Evolutionary conservation across 2,888 invertebrate genomes (phyloP), one percentile per base, ranked within the genome.

Genomic region (Polylopha cassiicola): DNA sequence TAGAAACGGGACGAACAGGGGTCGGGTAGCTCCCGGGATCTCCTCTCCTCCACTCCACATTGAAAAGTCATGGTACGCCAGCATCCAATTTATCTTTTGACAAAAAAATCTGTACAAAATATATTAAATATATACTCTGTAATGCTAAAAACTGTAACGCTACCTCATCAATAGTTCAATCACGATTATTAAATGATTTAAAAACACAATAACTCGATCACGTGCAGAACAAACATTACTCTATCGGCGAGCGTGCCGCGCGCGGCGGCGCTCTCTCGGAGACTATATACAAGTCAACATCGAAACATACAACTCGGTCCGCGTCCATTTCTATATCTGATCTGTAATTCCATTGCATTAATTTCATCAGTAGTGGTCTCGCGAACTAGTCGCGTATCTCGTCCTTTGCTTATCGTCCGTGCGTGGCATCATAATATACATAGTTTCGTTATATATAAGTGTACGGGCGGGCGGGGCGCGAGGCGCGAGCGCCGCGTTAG

Each of bases 31-130:
- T 70, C 69, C 76, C 62, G 78, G 80, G 74, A 29, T 36, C 36
- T 41, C 41, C 41, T 65, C 75, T 74, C 78, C 72, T 67, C 48
- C 75, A 73, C 73, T 69, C 67, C 72, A 61, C 73, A 85, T 73
- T 81, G 75, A 86, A 86, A 86, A 86, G 74, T 74, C 85, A 85
- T 72, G 64, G 69, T 82, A 78, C 86, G 82, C 86, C 86, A 85
- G 75, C 84, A 85, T 82, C 81, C 84, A 86, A 85, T 86, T 86
- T 86, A 86, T 86, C 84, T 86, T 84, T 84, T 75, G 84, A 84
- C 85, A 86, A 86, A 85, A 85, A 84, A 82, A 82, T 85, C 86
- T 82, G 85, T 86, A 86, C 86, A 86, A 86, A 86, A 86, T 86
- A 86, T 86, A 86, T 85, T 82, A 84, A 84, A 85, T 84, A 85